These are phyloP conservation scores for Cossypha caffra DNA, from an alignment of 2,797 vertebrate species.

Conservation along the genomic window DNA sequence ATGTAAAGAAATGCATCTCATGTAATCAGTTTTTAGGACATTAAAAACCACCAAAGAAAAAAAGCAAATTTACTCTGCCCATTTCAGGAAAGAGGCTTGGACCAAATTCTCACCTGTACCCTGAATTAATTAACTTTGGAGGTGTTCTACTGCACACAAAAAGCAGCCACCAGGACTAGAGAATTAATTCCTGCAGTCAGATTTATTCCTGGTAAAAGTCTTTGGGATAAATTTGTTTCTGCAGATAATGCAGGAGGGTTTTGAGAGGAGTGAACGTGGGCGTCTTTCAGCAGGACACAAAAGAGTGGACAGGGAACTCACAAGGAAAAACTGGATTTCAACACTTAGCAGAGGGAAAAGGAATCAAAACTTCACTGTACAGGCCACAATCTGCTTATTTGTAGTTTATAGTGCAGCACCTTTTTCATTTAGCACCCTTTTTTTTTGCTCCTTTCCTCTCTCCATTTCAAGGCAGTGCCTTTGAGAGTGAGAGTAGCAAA, in stretches of 20 bases:
- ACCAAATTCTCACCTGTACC: not conserved
- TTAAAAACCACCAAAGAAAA: not conserved
- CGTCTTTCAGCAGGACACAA: not conserved
- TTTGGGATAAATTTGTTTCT: not conserved
- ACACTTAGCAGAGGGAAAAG: not conserved
- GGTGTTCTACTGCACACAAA: not conserved
- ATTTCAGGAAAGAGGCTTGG: not conserved
- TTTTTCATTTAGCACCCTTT: not conserved
- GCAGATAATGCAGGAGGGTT: too few species aligned
- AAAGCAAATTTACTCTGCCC: not conserved
- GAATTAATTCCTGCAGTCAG: not conserved
- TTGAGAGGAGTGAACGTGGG: not conserved
- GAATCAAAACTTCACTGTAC: not conserved
- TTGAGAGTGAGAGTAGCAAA: not conserved
- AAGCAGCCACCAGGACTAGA: not conserved
- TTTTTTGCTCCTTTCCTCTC: not conserved
- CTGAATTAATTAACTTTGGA: not conserved
- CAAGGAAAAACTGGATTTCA: not conserved
- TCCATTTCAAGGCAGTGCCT: not conserved
- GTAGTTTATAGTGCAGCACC: fast-evolving
- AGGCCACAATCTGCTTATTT: not conserved
- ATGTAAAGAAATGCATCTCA: not conserved
- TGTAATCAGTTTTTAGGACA: fast-evolving
- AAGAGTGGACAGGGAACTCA: not conserved
- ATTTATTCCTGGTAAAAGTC: not conserved